phyloP scores from a whole-genome alignment of 2,113 vertebrate species.

The Brachypodius melanocephalos region DNA sequence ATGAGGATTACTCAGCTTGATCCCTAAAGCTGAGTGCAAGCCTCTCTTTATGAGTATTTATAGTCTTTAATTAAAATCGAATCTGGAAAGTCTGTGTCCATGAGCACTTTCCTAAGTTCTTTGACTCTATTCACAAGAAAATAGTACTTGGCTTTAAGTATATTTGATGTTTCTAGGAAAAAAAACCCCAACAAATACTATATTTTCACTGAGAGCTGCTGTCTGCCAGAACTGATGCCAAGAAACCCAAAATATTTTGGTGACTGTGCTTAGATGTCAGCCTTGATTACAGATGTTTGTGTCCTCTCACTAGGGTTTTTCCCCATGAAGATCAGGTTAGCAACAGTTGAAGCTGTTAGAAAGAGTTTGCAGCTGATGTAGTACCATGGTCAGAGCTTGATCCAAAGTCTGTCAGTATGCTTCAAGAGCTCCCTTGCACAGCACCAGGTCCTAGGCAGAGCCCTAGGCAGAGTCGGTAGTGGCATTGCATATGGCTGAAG shows the following conservation, averaged over 20 bases:
- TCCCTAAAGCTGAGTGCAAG: conserved; percentile 18
- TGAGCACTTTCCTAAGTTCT: conserved; percentile 6
- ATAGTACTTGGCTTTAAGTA: conserved; percentile 25
- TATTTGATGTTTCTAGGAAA: background rate
- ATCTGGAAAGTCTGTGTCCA: conserved; percentile 4
- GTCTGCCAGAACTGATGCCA: background rate
- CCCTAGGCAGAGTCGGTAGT: background rate
- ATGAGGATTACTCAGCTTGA: conserved; percentile 39
- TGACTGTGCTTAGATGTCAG: background rate
- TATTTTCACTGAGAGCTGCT: background rate
- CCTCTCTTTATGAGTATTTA: conserved; percentile 28
- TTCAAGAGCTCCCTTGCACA: background rate
- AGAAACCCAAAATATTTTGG: conserved; percentile 1
- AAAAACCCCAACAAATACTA: background rate
- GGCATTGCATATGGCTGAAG: background rate
- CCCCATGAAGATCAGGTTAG: background rate
- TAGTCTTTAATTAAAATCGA: background rate
- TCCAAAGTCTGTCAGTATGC: background rate
- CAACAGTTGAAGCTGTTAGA: background rate
- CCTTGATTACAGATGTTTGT: background rate
- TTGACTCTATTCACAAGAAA: conserved; percentile 35
- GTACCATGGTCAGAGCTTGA: background rate
- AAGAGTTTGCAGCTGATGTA: background rate
- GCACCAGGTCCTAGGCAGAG: background rate
- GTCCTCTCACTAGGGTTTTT: background rate